Evolutionary conservation across 1,140 invertebrate genomes (phyloP), one percentile per base, ranked within the genome.

Genomic region (Heliconius melpomene): DNA sequence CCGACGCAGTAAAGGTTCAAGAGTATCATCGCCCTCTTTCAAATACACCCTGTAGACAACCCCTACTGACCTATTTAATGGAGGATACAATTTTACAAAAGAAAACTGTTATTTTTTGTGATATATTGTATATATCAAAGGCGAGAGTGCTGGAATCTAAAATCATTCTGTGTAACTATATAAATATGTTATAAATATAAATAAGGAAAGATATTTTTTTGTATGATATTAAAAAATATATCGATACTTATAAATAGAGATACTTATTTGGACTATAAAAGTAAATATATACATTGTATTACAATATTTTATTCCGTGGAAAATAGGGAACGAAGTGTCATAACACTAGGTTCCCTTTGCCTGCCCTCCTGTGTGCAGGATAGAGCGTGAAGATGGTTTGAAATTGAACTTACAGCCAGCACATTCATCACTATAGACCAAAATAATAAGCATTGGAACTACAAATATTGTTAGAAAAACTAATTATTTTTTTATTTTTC

Each of bases 21-120:
- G 78, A 87, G 84, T 84, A 82, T 86, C 79, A 83, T 80, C 84
- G 84, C 84, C 83, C 86, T 83, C 82, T 83, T 82, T 82, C 80
- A 52, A 79, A 83, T 77, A 70, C 38, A 77, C 70, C 36, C 66
- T 23, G 20, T 36, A 32, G 75, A 71, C 75, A 71, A 23, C 70
- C 32, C 76, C 70, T 72, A 71, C 76, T 77, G 36, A 72, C 29
- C 70, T 77, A 72, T 29, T 71, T 77, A 46, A 77, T 72, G 23
- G 36, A 29, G 26, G 57, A 60, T 76, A 66, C 29, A 70, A 76
- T 76, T 46, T 66, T 66, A 66, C 60, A 66, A 66, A 66, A 18
- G 60, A 66, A 29, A 66, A 29, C 60, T 66, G 60, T 66, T 66
- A 66, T 66, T 29, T 46, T 60, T 29, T 29, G 60, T 66, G 26